These are phyloP conservation scores for Alsophila aescularia DNA, from an alignment of 2,888 invertebrate genomes.

Conservation along the genomic window DNA sequence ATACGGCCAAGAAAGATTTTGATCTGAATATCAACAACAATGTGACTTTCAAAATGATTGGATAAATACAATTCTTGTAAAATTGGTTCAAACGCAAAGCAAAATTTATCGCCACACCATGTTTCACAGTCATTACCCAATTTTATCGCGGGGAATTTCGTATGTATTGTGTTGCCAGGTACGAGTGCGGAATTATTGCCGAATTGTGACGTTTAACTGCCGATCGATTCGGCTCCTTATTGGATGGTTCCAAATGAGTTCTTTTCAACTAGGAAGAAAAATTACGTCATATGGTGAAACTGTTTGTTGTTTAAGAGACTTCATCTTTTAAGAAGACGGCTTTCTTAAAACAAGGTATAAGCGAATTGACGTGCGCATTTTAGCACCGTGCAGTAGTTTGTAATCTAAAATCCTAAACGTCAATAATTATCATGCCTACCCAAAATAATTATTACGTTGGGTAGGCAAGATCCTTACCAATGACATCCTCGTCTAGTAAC, in stretches of 20 bases:
- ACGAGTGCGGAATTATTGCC: slow-evolving; percentile 2
- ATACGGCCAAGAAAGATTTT: too few species aligned
- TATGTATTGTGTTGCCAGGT: slow-evolving; percentile 2
- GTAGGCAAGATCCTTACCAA: too few species aligned
- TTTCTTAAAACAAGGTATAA: too few species aligned
- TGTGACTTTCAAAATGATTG: not conserved
- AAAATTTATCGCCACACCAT: slow-evolving; percentile 17
- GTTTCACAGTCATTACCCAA: slow-evolving; percentile 10
- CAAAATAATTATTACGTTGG: too few species aligned
- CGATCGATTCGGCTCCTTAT: not conserved
- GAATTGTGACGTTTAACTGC: not conserved
- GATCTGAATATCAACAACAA: too few species aligned
- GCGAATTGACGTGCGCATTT: too few species aligned
- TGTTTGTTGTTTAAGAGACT: too few species aligned
- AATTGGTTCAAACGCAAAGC: not conserved
- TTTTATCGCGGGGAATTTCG: slow-evolving; percentile 11
- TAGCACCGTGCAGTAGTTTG: too few species aligned
- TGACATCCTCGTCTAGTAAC: too few species aligned
- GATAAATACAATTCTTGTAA: not conserved
- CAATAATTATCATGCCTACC: too few species aligned
- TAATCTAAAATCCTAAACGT: too few species aligned
- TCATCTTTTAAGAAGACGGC: too few species aligned
- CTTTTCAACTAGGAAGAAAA: not conserved
- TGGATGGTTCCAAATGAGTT: not conserved
- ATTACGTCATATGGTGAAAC: not conserved